phyloP scores from a whole-genome alignment of 2,113 vertebrate genomes.

The Callopanchax toddi region DNA sequence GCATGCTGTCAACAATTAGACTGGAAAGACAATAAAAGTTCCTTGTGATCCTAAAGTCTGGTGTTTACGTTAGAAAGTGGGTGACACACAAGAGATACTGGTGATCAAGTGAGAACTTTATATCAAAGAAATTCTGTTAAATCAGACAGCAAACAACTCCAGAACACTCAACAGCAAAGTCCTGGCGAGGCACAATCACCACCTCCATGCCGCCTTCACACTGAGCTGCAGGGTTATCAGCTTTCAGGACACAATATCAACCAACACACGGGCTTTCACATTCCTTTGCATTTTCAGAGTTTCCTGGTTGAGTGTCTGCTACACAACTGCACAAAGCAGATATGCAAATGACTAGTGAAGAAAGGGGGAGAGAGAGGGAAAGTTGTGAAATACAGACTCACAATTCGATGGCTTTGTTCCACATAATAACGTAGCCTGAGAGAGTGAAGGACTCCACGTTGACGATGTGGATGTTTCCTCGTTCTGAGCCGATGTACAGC shows the following conservation, averaged over 20 bases:
- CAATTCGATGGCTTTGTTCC: slow-evolving; percentile 99
- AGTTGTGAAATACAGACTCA: slow-evolving; percentile 80
- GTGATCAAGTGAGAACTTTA: slow-evolving; percentile 40
- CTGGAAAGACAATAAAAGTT: slow-evolving; percentile 19
- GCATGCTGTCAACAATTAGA: neutral
- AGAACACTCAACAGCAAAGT: slow-evolving; percentile 39
- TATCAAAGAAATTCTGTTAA: slow-evolving; percentile 42
- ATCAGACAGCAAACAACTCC: slow-evolving; percentile 44
- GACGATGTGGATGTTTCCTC: slow-evolving; percentile 98
- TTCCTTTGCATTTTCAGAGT: slow-evolving; percentile 28
- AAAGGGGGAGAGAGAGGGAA: neutral
- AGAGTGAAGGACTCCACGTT: slow-evolving; percentile 99
- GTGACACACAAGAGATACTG: slow-evolving; percentile 18
- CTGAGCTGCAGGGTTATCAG: slow-evolving; percentile 28
- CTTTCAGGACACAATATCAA: slow-evolving; percentile 36
- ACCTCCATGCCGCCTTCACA: slow-evolving; percentile 34
- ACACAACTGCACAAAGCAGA: slow-evolving; percentile 16
- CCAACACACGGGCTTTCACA: slow-evolving; percentile 1
- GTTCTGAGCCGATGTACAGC: slow-evolving; percentile 96
- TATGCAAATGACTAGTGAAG: slow-evolving; percentile 4
- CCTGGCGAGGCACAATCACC: slow-evolving; percentile 44
- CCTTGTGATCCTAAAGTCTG: slow-evolving; percentile 15
- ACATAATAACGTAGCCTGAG: slow-evolving; percentile 99
- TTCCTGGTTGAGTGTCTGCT: slow-evolving; percentile 35
- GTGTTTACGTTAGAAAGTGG: slow-evolving; percentile 32